Percentiles rank a stretch among this genome's conserved stretches.
These are phyloP conservation scores for Lytechinus pictus DNA, from an alignment of 35 echinoderm and acorn worm species.

Conservation along the genomic window DNA sequence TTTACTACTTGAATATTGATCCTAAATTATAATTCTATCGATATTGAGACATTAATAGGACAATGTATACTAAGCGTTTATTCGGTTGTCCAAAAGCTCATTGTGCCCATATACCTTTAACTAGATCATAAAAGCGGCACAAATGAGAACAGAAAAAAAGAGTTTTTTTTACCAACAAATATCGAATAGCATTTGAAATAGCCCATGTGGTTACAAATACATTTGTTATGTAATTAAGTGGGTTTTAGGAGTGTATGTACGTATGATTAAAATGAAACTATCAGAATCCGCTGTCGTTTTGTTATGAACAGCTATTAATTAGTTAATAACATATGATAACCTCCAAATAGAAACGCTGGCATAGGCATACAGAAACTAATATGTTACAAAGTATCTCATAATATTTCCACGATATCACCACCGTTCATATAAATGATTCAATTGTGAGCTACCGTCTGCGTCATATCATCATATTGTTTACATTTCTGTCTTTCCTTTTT, in stretches of 20 bases:
- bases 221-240: background rate
- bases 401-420: background rate
- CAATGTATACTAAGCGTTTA: too few relatives aligned
- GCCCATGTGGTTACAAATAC: background rate
- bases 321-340: background rate
- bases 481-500: slow-evolving; percentile 26
- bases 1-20: too few relatives aligned
- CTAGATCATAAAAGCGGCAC: too few relatives aligned
- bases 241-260: background rate
- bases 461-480: background rate
- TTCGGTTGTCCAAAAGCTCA: too few relatives aligned
- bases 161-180: background rate
- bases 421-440: slow-evolving; percentile 18
- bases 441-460: background rate
- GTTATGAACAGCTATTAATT: background rate
- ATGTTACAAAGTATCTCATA: background rate
- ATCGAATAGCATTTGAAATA: background rate
- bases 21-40: too few relatives aligned
- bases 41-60: too few relatives aligned
- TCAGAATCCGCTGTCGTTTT: background rate
- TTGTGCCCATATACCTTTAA: too few relatives aligned
- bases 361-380: slow-evolving; percentile 5
- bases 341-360: background rate
- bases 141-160: too few relatives aligned
- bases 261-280: background rate